A percentile compares a stretch with the other conserved stretches of the same genome.
These are phyloP conservation scores for Argopecten irradians DNA, from an alignment of 1,140 invertebrate genomes.

Conservation along the genomic window DNA sequence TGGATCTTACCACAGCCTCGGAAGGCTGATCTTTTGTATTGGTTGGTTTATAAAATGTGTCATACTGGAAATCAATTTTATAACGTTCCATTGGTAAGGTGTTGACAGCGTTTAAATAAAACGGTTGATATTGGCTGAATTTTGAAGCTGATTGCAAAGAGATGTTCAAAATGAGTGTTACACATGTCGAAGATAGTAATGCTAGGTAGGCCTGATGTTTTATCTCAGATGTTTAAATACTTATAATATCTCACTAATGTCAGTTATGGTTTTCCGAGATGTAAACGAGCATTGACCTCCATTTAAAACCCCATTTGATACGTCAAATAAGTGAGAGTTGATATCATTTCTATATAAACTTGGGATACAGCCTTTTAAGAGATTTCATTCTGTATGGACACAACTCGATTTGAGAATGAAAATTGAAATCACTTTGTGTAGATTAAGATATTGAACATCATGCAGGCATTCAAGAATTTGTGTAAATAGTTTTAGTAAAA, in stretches of 20 bases:
- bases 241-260: neutral
- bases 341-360: neutral
- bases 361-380: neutral
- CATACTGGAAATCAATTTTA: neutral
- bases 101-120: too few species aligned
- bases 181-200: too few species aligned
- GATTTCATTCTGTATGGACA: neutral
- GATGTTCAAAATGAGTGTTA: too few species aligned
- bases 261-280: neutral
- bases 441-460: neutral
- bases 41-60: conserved; percentile 9
- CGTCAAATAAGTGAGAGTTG: neutral
- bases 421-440: neutral
- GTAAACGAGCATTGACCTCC: neutral
- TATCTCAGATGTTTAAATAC: too few species aligned
- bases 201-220: too few species aligned
- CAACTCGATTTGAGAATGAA: neutral
- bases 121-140: too few species aligned
- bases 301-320: neutral
- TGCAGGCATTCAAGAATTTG: neutral
- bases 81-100: neutral
- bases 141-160: too few species aligned
- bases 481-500: too few species aligned
- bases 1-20: neutral
- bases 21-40: neutral